Conservation (phyloP, 1,140 invertebrate genomes). For the Tribolium madens region DNA sequence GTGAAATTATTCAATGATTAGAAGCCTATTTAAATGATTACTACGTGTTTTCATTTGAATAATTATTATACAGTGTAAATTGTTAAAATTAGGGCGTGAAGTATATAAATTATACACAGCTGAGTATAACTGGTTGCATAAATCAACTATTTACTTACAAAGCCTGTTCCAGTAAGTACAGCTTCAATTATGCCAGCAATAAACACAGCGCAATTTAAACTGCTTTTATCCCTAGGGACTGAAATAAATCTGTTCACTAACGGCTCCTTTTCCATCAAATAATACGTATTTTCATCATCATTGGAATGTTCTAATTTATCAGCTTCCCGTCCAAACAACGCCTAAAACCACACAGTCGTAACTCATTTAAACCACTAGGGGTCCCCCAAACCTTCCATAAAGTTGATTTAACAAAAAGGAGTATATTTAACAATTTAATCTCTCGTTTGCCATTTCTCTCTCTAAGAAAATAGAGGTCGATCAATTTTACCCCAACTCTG, state of each 20-base stretch:
- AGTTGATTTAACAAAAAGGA: conserved; percentile 95
- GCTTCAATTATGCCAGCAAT: conserved; percentile 98
- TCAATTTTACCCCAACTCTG: conserved; percentile 92
- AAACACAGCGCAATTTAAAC: conserved; percentile 97
- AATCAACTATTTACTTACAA: conserved; percentile 79
- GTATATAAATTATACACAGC: background rate
- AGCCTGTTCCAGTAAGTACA: conserved; percentile 92
- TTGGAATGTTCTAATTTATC: conserved; percentile 99
- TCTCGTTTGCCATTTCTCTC: conserved; percentile 96
- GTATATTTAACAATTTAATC: conserved; percentile 94
- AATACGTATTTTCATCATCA: conserved; percentile 97
- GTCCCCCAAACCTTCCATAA: conserved; percentile 88
- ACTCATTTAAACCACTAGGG: background rate
- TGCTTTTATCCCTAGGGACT: conserved; percentile 97
- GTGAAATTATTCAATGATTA: too few relatives aligned
- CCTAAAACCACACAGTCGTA: conserved; percentile 69
- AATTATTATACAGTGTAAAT: too few relatives aligned
- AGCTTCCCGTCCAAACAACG: conserved; percentile 96
- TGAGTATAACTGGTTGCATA: background rate
- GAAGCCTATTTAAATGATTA: too few relatives aligned
- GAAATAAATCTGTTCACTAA: conserved; percentile 98
- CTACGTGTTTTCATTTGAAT: too few relatives aligned
- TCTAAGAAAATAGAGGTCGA: conserved; percentile 93
- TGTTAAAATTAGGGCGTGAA: background rate
- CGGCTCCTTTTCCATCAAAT: conserved; percentile 98